phyloP scores from a whole-genome alignment of 2,113 vertebrate genomes.

The Eidolon helvum region DNA sequence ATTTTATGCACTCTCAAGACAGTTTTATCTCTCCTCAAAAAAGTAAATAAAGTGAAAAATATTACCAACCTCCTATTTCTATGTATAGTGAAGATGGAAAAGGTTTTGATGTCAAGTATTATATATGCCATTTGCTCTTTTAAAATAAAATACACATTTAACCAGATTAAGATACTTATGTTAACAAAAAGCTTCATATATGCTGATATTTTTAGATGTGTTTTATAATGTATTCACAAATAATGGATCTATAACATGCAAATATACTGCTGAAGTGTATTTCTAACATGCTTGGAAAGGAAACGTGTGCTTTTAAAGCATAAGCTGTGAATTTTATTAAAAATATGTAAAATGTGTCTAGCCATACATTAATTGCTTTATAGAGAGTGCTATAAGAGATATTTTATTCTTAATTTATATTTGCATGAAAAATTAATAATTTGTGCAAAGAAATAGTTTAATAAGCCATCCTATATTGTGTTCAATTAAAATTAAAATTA shows the following conservation, averaged over 20 bases:
- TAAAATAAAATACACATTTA: constrained; percentile 35
- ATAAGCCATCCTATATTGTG: background rate
- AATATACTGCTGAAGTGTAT: background rate
- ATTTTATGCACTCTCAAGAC: constrained; percentile 21
- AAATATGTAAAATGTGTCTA: background rate
- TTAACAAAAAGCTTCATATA: background rate
- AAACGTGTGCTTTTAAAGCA: background rate
- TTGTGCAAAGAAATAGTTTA: background rate
- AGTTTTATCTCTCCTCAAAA: constrained; percentile 17
- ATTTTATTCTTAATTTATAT: background rate
- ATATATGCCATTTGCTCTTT: background rate
- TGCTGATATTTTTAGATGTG: background rate
- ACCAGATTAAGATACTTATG: background rate
- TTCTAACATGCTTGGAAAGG: background rate
- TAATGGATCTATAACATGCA: background rate
- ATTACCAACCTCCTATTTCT: background rate
- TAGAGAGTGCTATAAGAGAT: background rate
- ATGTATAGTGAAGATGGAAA: background rate
- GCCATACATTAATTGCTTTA: background rate
- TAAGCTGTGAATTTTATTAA: background rate
- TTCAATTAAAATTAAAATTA: background rate
- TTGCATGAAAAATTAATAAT: background rate
- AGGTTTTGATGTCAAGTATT: background rate
- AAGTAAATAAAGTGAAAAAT: background rate
- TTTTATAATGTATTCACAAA: background rate